Conservation (phyloP, 1,140 invertebrate species). For the Scylla paramamosain region DNA sequence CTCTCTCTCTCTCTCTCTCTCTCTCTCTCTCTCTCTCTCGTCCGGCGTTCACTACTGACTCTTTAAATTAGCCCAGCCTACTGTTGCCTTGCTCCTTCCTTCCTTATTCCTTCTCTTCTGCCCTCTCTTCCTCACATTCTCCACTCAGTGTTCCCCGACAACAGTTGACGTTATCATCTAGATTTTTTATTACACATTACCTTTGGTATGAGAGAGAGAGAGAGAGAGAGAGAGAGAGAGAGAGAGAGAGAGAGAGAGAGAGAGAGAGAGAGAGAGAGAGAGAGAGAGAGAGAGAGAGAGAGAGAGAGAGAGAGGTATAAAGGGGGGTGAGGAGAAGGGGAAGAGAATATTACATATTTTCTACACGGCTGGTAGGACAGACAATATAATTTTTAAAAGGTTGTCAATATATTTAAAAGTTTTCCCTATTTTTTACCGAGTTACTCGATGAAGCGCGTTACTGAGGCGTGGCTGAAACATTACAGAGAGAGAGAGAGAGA, state of each 20-base stretch:
- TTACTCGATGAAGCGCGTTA: no score
- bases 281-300: conserved; percentile 17
- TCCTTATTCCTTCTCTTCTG: not conserved
- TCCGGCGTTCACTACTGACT: conserved; percentile 46
- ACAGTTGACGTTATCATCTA: no score
- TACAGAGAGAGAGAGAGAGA: no score
- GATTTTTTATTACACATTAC: no score
- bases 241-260: conserved; percentile 29
- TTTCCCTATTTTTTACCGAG: no score
- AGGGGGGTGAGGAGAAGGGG: no score
- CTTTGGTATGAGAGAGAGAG: no score
- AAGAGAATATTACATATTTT: not conserved
- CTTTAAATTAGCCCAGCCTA: conserved; percentile 41
- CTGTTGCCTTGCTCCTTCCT: not conserved
- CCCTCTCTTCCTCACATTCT: not conserved
- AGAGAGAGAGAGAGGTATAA: not conserved
- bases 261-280: not conserved
- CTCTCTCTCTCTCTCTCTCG: not conserved
- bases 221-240: not conserved
- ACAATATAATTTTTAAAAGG: not conserved
- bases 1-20: not conserved
- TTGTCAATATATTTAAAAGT: no score
- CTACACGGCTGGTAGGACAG: not conserved
- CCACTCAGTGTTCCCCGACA: no score
- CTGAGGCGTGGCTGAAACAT: no score